Evolutionary conservation across 2,113 vertebrate species (phyloP), one percentile per base, ranked within the genome.

Genomic region (Bufo gargarizans): DNA sequence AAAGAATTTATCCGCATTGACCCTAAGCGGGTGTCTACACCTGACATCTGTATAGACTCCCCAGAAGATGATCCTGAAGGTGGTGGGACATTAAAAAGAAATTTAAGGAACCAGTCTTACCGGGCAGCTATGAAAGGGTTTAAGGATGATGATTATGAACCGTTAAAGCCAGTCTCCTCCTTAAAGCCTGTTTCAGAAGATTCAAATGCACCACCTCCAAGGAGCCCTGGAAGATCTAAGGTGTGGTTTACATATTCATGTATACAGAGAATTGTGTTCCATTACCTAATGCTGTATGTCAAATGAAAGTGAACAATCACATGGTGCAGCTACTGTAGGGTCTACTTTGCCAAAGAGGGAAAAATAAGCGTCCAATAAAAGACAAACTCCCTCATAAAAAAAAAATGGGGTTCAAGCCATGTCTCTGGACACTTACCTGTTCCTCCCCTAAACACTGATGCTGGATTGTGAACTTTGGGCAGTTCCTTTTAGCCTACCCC

Each of bases 81-180:
- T 0, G 93, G 92, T 0, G 94, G 92, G 0, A 0, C 80, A 3
- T 89, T 96, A 71, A 93, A 93, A 53, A 95, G 97, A 53, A 99
- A 97, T 90, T 94, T 97, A 71, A 94, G 98, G 91, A 99, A 96
- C 92, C 96, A 94, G 91, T 99, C 97, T 0, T 99, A 99, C 92
- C 94, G 96, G 0, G 97, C 93, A 0, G 98, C 98, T 16, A 95
- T 99, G 92, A 96, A 93, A 90, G 94, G 93, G 14, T 86, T 89
- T 53, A 92, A 91, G 69, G 59, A 88, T 0, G 92, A 91, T 0
- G 76, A 89, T 0, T 89, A 89, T 1, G 89, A 84, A 67, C 19
- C 87, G 0, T 0, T 0, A 0, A 93, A 14, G 3, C 33, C 59
- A 1, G 0, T 50, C 0, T 0, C 91, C 17, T 90, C 87, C 0